A percentile compares a stretch with the other conserved stretches of the same genome.
These are phyloP conservation scores for Brachyopa scutellaris DNA, from an alignment of 2,888 invertebrate species.

Conservation along the genomic window DNA sequence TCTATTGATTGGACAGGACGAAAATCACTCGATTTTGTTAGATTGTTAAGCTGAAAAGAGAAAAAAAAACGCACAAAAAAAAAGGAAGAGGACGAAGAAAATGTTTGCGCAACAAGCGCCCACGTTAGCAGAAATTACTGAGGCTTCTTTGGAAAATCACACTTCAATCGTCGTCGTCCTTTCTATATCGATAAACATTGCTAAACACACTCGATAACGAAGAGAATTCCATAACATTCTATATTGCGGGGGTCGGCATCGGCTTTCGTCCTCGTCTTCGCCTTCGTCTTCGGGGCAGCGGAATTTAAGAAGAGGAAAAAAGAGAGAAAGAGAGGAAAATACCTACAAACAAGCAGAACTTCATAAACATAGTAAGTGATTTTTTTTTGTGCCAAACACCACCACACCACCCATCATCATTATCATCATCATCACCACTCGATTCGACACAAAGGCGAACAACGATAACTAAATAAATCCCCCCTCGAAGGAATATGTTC, in stretches of 20 bases:
- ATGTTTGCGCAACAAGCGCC: slow-evolving; percentile 23
- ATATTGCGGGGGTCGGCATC: too few species aligned
- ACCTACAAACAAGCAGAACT: slow-evolving; percentile 4
- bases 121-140: slow-evolving; percentile 24
- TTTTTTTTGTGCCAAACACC: slow-evolving; percentile 1
- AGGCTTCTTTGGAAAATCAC: slow-evolving; percentile 18
- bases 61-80: background rate
- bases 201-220: slow-evolving; percentile 7
- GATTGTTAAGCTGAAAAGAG: background rate
- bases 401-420: background rate
- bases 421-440: slow-evolving; percentile 1
- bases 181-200: background rate
- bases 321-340: background rate
- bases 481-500: background rate
- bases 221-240: background rate
- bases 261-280: too few species aligned
- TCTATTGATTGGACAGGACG: slow-evolving; percentile 26
- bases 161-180: background rate
- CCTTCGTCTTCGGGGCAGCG: too few species aligned
- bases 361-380: slow-evolving; percentile 34
- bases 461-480: slow-evolving; percentile 22
- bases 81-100: background rate
- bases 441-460: slow-evolving; percentile 16
- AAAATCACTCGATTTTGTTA: slow-evolving; percentile 32
- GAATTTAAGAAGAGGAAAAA: background rate